phyloP scores from a whole-genome alignment of 2,888 invertebrate genomes.

The Dorcus parallelipipedus region DNA sequence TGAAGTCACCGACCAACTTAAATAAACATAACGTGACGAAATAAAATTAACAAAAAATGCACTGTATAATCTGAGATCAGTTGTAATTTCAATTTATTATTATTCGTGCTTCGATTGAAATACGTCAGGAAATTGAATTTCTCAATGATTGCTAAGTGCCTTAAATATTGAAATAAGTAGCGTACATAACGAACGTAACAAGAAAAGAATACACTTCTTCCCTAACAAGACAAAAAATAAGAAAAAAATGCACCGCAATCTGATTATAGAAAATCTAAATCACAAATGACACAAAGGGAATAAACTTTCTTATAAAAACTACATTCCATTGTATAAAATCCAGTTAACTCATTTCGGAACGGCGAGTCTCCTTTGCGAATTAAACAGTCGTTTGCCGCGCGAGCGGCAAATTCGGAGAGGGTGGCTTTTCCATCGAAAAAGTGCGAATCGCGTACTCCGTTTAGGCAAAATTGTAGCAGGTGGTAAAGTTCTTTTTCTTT shows the following conservation, averaged over 20 bases:
- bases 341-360: constrained; percentile 43
- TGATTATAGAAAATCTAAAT: constrained; percentile 40
- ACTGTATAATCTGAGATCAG: no score
- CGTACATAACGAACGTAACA: constrained; percentile 7
- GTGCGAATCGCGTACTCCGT: constrained; percentile 20
- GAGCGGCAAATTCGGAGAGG: constrained; percentile 21
- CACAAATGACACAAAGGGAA: constrained; percentile 40
- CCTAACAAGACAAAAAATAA: constrained; percentile 7
- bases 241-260: constrained; percentile 16
- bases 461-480: constrained; percentile 25
- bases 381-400: constrained; percentile 30
- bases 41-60: no score
- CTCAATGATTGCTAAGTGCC: neutral
- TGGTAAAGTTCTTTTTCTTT: constrained; percentile 36
- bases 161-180: constrained; percentile 7
- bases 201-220: neutral
- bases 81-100: neutral
- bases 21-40: no score
- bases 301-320: constrained; percentile 40
- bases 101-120: neutral
- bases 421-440: constrained; percentile 2
- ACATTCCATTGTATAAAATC: constrained; percentile 42
- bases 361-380: constrained; percentile 39
- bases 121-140: neutral
- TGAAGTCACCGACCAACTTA: no score